Percentiles rank a stretch among this genome's conserved stretches.
phyloP scores from a whole-genome alignment of 1,140 invertebrate genomes.

The Ptiloglossa arizonensis region DNA sequence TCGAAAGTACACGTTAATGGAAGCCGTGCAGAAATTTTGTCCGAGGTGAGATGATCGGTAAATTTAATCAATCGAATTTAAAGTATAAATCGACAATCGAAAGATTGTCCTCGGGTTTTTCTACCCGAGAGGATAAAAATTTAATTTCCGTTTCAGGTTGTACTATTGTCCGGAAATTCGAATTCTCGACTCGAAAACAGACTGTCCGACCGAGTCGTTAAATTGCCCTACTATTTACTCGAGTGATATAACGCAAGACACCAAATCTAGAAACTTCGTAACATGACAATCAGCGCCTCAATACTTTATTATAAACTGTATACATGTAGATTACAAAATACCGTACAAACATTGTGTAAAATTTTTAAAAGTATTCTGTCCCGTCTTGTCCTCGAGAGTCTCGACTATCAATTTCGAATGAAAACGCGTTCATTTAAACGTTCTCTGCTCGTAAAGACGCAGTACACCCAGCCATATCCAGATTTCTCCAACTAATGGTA shows the following conservation, averaged over 20 bases:
- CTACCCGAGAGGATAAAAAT: no score
- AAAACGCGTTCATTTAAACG: slow-evolving; percentile 42
- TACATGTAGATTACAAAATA: slow-evolving; percentile 30
- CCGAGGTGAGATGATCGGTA: slow-evolving; percentile 50
- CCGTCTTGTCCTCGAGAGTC: background rate
- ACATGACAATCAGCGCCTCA: background rate
- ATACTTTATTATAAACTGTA: slow-evolving; percentile 40
- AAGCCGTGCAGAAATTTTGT: slow-evolving; percentile 62
- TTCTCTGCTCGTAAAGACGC: slow-evolving; percentile 66
- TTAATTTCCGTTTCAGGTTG: slow-evolving; percentile 43
- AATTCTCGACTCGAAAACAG: slow-evolving; percentile 39
- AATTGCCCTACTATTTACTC: slow-evolving; percentile 53
- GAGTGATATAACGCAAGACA: background rate
- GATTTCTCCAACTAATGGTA: slow-evolving; percentile 60
- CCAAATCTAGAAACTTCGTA: background rate
- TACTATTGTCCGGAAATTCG: slow-evolving; percentile 53
- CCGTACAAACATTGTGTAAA: background rate
- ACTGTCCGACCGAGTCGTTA: slow-evolving; percentile 13
- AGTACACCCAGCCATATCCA: slow-evolving; percentile 72
- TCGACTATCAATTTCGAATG: background rate
- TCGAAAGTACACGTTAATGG: slow-evolving; percentile 41
- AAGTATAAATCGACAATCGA: background rate
- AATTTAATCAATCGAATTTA: background rate
- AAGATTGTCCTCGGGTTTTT: no score
- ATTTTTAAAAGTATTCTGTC: background rate